phyloP scores from a whole-genome alignment of 1,140 invertebrate species.

The Arctopsyche grandis region DNA sequence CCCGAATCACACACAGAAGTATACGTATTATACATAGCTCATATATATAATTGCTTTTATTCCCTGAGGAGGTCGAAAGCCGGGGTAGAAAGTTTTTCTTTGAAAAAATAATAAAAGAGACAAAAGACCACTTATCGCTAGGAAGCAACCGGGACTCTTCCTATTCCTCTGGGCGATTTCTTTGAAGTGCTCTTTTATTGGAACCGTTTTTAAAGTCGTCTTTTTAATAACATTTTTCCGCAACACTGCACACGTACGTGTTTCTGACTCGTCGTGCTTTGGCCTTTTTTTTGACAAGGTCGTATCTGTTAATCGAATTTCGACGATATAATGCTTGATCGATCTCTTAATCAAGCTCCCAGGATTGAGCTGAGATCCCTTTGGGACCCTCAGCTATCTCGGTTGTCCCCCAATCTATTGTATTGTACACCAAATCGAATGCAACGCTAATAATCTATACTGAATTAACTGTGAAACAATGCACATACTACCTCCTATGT shows the following conservation, averaged over 20 bases:
- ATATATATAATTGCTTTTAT: slow-evolving; percentile 28
- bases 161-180: slow-evolving; percentile 29
- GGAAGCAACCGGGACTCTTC: not conserved
- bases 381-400: no score
- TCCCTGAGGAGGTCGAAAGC: slow-evolving; percentile 4
- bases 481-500: no score
- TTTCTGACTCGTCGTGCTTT: not conserved
- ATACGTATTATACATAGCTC: no score
- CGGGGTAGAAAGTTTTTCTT: slow-evolving; percentile 30
- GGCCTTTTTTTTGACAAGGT: not conserved
- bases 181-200: slow-evolving; percentile 33
- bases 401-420: no score
- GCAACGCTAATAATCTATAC: no score
- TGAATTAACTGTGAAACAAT: no score
- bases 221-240: slow-evolving; percentile 14
- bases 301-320: no score
- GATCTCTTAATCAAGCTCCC: no score
- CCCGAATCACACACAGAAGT: no score
- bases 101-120: slow-evolving; percentile 47
- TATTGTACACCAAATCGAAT: no score
- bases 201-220: slow-evolving; percentile 17
- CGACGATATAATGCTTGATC: no score
- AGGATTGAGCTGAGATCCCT: no score
- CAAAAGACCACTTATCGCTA: slow-evolving; percentile 43
- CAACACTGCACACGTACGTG: not conserved